Evolutionary conservation across 1,140 invertebrate species (phyloP).

Genomic region (Caenorhabditis remanei): DNA sequence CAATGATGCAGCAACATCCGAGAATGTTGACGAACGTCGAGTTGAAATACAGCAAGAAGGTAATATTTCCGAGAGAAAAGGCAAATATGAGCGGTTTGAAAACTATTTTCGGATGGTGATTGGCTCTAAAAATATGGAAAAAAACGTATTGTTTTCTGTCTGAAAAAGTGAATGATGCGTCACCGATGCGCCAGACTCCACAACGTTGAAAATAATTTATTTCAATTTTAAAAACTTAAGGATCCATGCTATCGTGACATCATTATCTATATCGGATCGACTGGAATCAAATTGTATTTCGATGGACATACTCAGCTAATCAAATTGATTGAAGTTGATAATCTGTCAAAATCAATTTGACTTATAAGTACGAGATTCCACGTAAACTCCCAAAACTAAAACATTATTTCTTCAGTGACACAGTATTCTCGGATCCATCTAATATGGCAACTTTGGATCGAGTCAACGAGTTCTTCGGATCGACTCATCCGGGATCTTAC

Average conservation of each 20-base stretch:
- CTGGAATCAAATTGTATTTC: slow-evolving; percentile 74
- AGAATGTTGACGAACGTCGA: slow-evolving; percentile 72
- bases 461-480: slow-evolving; percentile 76
- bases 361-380: slow-evolving; percentile 38
- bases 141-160: too few relatives aligned
- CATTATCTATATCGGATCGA: slow-evolving; percentile 72
- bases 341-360: slow-evolving; percentile 74
- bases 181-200: too few relatives aligned
- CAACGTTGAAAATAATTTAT: too few relatives aligned
- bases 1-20: slow-evolving; percentile 71
- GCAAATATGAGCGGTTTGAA: too few relatives aligned
- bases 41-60: slow-evolving; percentile 75
- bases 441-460: slow-evolving; percentile 70
- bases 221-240: slow-evolving; percentile 57
- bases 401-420: slow-evolving; percentile 66
- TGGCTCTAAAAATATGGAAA: too few relatives aligned
- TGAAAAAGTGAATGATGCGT: too few relatives aligned
- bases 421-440: slow-evolving; percentile 72
- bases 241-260: slow-evolving; percentile 74
- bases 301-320: slow-evolving; percentile 71
- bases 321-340: slow-evolving; percentile 76
- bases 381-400: neutral
- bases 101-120: neutral
- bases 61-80: slow-evolving; percentile 51
- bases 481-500: slow-evolving; percentile 77